Conservation (phyloP, 2,888 invertebrate species). For the Danaus chrysippus region DNA sequence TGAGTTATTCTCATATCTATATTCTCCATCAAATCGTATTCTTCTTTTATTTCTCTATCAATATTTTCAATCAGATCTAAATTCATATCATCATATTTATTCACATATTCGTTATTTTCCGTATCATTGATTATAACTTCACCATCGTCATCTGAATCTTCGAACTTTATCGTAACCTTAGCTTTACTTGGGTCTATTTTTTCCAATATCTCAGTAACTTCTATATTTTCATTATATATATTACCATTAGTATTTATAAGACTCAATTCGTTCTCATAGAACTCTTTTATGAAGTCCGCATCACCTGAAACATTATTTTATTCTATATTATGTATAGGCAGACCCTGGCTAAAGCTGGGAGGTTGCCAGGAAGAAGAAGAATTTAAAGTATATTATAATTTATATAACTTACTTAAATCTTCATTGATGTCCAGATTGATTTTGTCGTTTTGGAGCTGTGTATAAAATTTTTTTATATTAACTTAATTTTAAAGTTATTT, state of each 20-base stretch:
- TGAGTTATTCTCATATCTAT: too few species aligned
- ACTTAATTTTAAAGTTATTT: not conserved
- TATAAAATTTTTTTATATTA: not conserved
- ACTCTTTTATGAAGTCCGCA: not conserved
- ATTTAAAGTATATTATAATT: not conserved
- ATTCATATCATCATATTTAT: too few species aligned
- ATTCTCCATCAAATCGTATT: too few species aligned
- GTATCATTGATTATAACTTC: not conserved
- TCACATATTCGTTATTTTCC: too few species aligned
- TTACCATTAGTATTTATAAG: not conserved
- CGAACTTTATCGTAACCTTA: constrained; percentile 12
- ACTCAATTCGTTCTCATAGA: constrained; percentile 3
- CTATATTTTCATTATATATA: not conserved
- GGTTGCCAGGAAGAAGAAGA: too few species aligned
- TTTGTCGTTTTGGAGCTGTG: not conserved
- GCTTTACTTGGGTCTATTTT: constrained; percentile 5
- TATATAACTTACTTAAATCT: not conserved
- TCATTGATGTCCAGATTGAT: not conserved
- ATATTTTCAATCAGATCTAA: too few species aligned
- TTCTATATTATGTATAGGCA: not conserved
- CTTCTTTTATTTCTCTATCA: too few species aligned
- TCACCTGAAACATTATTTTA: not conserved
- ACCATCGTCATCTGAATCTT: constrained; percentile 3
- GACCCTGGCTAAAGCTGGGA: too few species aligned
- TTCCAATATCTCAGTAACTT: not conserved